Evolutionary conservation across 2,113 vertebrate genomes (phyloP), one percentile per base, ranked within the genome.

Genomic region (Chaenogobius annularis): DNA sequence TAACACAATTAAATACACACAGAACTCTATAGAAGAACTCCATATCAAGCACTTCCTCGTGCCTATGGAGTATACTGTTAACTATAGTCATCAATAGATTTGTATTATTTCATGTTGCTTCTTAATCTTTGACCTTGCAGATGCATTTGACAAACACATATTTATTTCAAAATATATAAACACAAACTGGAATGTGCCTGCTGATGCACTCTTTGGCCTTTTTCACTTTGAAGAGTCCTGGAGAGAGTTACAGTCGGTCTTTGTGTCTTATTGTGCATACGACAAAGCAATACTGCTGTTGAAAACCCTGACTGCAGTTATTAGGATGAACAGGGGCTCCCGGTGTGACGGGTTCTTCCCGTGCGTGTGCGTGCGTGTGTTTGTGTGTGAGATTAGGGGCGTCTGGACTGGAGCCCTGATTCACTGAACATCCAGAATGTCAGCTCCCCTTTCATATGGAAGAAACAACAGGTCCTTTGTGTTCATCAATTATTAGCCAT

Each of bases 261-360:
- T 82, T 81, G 79, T 74, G 88, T 87, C 85, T 66, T 85, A 78
- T 70, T 52, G 89, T 81, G 80, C 80, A 71, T 66, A 87, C 86
- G 90, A 91, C 88, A 90, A 90, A 90, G 83, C 73, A 71, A 68
- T 48, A 73, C 75, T 79, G 54, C 83, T 84, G 78, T 81, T 47
- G 64, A 59, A 40, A 75, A 75, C 65, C 74, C 76, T 90, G 90
- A 92, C 90, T 92, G 88, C 79, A 91, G 86, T 90, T 83, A 90
- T 91, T 91, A 86, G 74, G 81, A 88, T 85, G 83, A 84, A 70
- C 74, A 19, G 76, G 81, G 67, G 62, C 84, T 90, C 86, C 69
- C 59, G 23, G 82, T 85, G 84, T 82, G 88, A 88, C 78, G 62
- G 71, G 79, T 77, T 75, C 83, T 80, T n/a, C n/a, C n/a, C 56